These are phyloP conservation scores for Entomobrya proxima DNA, from an alignment of 2,888 invertebrate genomes.

Conservation along the genomic window DNA sequence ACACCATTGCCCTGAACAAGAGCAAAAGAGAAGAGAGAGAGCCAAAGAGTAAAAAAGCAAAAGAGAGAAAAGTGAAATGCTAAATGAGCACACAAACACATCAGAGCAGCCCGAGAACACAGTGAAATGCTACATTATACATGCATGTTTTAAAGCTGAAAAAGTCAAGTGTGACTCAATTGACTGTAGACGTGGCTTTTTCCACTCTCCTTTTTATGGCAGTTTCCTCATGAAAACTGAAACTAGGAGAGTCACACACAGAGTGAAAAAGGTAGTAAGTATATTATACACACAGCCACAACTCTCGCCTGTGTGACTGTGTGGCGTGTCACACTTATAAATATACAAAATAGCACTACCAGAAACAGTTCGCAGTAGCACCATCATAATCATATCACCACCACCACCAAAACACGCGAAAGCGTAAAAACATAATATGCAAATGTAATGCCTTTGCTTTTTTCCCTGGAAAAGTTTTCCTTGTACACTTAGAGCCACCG, in stretches of 20 bases:
- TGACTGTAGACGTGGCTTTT: slow-evolving; percentile 64
- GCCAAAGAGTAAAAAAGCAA: not conserved
- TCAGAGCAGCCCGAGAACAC: not conserved
- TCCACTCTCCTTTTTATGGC: slow-evolving; percentile 52
- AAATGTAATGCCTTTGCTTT: not conserved
- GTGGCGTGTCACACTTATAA: slow-evolving; percentile 61
- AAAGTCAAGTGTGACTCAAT: slow-evolving; percentile 69
- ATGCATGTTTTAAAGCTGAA: slow-evolving; percentile 58
- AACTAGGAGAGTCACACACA: slow-evolving; percentile 52
- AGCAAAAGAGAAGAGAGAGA: slow-evolving; percentile 3
- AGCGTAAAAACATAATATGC: slow-evolving; percentile 11
- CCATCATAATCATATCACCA: slow-evolving; percentile 30
- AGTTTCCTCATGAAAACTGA: slow-evolving; percentile 63
- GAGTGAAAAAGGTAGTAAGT: slow-evolving; percentile 46
- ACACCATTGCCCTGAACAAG: not conserved
- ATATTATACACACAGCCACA: slow-evolving; percentile 32
- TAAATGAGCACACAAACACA: slow-evolving; percentile 2
- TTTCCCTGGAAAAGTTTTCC: not conserved
- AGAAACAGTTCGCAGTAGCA: not conserved
- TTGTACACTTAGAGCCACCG: not conserved
- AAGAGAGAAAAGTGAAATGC: not conserved
- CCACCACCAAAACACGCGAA: slow-evolving; percentile 36
- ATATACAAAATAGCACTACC: slow-evolving; percentile 52
- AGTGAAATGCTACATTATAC: slow-evolving; percentile 36
- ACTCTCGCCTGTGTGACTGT: slow-evolving; percentile 53